Evolutionary conservation across 2,888 invertebrate genomes (phyloP), one percentile per base, ranked within the genome.

Genomic region (Iselma pallidipennis): DNA sequence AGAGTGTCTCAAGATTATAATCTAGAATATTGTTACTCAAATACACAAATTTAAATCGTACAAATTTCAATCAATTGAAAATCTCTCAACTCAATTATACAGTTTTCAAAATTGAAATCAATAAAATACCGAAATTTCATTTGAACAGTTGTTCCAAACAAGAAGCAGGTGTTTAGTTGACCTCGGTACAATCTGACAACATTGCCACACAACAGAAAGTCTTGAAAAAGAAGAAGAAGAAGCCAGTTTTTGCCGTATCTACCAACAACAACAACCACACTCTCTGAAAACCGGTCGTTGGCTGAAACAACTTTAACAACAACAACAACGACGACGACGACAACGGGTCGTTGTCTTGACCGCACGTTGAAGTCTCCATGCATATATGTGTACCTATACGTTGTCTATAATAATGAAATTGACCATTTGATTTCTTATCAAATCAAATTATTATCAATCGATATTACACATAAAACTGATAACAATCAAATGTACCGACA

Each of bases 91-190:
- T n/a, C n/a, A n/a, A n/a, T n/a, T n/a, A n/a, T n/a, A n/a, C n/a
- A n/a, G n/a, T 16, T 37, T 16, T 16, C 16, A 16, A 16, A 37
- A 7, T 16, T 19, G 2, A 4, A 7, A 9, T 2, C 4, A 37
- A 37, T 16, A 0, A 37, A 9, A 16, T 16, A 6, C 31, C 2
- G 16, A 37, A 6, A 16, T 16, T 37, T 19, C 1, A 7, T 19
- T 37, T 16, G 29, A 37, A 37, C 37, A 37, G 37, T 37, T 37
- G 37, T 16, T 37, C 12, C 12, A 6, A 37, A 37, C 37, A 37
- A 37, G 16, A 14, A 62, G 66, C 71, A 71, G 71, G 71, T 71
- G 71, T 59, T 65, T 59, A 56, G 55, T 63, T 71, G 66, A 71
- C 71, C 71, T 71, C 67, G 66, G 14, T 48, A 53, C 60, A 50